Evolutionary conservation across 92 coral and sea anemone genomes (phyloP), one percentile per base, ranked within the genome.

Genomic region (Bergia sp.): DNA sequence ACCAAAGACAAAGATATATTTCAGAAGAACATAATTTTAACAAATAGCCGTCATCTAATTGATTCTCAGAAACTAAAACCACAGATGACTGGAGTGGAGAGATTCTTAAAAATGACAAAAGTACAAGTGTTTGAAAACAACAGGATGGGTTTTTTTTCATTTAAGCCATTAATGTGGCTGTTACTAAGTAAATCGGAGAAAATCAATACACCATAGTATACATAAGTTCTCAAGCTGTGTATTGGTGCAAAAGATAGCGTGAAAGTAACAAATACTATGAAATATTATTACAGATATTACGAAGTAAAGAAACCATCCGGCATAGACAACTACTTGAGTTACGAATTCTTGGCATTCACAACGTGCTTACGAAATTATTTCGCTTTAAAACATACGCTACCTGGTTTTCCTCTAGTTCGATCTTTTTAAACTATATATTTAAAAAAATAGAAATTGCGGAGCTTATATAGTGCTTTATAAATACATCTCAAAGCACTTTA

Each of bases 121-220:
- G 77, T 73, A 18, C 77, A 36, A 73, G 37, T 73, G 47, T 73
- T 73, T 37, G 44, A 38, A 73, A 73, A 73, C 77, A 73, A 73
- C 77, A 13, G 42, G 18, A 9, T 15, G 42, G 9, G 11, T 73
- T 44, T 73, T 37, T 11, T 16, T 39, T 73, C 20, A 5, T 73
- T 37, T 73, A 39, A 73, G 18, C 20, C 20, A 73, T 13, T 73
- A 10, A 5, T 38, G 7, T 0, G 42, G 9, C 18, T 38, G 47
- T 39, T 39, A 42, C 36, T n/a, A 39, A 18, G 77, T 42, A 37
- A 42, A 76, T 39, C 13, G 13, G 58, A 11, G 13, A 41, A 20
- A 39, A n/a, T 41, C 6, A 73, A 10, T 73, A 5, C 23, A 5
- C 16, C 29, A 29, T 29, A 29, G 29, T 73, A 37, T 38, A 73